These are phyloP conservation scores for Enteromius argenteus DNA, from an alignment of 2,797 vertebrate genomes.

Conservation along the genomic window DNA sequence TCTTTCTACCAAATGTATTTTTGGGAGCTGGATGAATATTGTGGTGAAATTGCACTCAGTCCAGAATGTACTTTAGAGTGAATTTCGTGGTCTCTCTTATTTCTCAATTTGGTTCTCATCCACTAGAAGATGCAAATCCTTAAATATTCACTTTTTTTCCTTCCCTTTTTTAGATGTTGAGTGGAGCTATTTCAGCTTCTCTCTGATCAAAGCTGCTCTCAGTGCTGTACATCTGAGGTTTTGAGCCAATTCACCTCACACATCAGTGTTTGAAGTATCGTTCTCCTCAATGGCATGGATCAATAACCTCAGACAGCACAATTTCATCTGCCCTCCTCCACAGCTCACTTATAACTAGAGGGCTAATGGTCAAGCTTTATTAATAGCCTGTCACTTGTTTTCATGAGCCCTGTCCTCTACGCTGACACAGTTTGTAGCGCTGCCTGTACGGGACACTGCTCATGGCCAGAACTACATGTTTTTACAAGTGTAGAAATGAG, in stretches of 20 bases:
- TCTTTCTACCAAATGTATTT: background rate
- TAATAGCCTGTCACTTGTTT: slow-evolving; percentile 64
- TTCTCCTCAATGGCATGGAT: slow-evolving; percentile 54
- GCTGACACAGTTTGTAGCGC: slow-evolving; percentile 33
- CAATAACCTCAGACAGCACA: slow-evolving; percentile 53
- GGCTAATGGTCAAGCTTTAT: slow-evolving; percentile 58
- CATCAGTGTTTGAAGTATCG: slow-evolving; percentile 45
- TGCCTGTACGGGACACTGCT: slow-evolving; percentile 11
- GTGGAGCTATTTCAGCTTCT: background rate
- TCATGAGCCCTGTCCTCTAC: slow-evolving; percentile 48
- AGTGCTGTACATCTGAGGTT: slow-evolving; percentile 13
- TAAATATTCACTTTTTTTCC: background rate
- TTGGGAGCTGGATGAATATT: background rate
- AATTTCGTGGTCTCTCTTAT: background rate
- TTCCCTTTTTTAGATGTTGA: background rate
- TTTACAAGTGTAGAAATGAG: slow-evolving; percentile 32
- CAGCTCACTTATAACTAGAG: slow-evolving; percentile 52
- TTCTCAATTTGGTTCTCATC: background rate
- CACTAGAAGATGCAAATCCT: background rate
- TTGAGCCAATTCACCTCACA: slow-evolving; percentile 49
- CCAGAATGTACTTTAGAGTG: background rate
- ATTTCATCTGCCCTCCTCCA: slow-evolving; percentile 52
- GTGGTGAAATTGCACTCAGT: background rate
- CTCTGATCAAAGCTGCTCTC: slow-evolving; percentile 21
- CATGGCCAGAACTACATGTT: background rate